Base-by-base conservation (phyloP, 2,888 invertebrate genomes). In the Furcula furcula region DNA sequence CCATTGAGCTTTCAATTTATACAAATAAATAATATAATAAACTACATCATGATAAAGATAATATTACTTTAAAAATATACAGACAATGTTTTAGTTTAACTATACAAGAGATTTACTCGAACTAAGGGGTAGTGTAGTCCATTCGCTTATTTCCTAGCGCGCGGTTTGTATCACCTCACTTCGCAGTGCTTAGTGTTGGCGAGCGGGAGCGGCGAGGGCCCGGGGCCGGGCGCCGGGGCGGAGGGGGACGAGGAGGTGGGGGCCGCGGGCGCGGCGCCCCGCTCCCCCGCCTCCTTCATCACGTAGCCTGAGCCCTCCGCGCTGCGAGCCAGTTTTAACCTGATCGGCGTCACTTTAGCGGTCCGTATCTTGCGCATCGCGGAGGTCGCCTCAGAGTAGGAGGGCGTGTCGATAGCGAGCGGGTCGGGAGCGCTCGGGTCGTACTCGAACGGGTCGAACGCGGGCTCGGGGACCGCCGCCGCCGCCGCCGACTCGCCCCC, bases 301-400 rank as follows among this genome's bases (percentile, higher is more conserved):
- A 92, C 90, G 69, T 92, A 92, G 16, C 91, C 91, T 22, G 92
- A 94, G 47, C 96, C 96, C 65, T 94, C 94, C 43, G 94, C 93
- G 62, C 93, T 94, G 48, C 96, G 92, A 30, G 95, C 92, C 52
- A 97, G 76, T 91, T 97, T 97, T 86, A 97, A 91, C 52, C 95
- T 92, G 52, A 97, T 94, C 7, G 96, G 96, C 19, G 94, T 93
- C 55, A 93, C 91, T 84, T 93, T 93, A 36, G 91, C 91, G 44
- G 92, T 90, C 61, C 92, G 91, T 49, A 92, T 89, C 66, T 91
- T 91, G 36, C 91, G 90, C 64, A 91, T 53, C 57, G 87, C 68
- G 61, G 86, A 65, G 31, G 79, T 47, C 37, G 78, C 55, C 52
- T 86, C 76, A 37, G 85, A 63, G 70, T 78, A 71, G 50, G 82